phyloP scores from a whole-genome alignment of 2,113 vertebrate genomes.

The Spermophilus dauricus region DNA sequence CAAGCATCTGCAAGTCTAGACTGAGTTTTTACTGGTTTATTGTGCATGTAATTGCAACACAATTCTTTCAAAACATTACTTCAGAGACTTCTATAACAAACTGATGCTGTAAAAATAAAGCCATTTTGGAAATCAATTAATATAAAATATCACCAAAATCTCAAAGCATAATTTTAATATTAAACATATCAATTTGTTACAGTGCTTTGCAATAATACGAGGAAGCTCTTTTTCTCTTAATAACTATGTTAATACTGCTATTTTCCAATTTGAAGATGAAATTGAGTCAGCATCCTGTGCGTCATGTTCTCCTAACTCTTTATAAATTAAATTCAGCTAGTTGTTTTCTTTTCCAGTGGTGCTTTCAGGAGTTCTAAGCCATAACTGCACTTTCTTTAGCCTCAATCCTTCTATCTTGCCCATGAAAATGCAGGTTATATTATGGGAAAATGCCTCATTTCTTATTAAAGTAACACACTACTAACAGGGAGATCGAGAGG shows the following conservation, averaged over 20 bases:
- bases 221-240: conserved; percentile 69
- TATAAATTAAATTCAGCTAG: conserved; percentile 43
- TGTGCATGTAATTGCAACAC: conserved; percentile 31
- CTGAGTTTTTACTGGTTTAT: conserved; percentile 62
- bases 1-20: not conserved
- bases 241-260: conserved; percentile 55
- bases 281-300: conserved; percentile 72
- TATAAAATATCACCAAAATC: conserved; percentile 56
- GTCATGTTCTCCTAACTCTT: conserved; percentile 35
- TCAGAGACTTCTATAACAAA: conserved; percentile 63
- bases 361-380: conserved; percentile 11
- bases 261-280: conserved; percentile 69
- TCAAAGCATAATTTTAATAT: conserved; percentile 66
- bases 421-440: conserved; percentile 35
- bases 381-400: not conserved
- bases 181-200: conserved; percentile 55
- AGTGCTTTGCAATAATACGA: conserved; percentile 56
- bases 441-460: conserved; percentile 13
- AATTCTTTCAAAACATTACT: conserved; percentile 53
- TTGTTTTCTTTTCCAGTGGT: not conserved
- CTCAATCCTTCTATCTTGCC: not conserved
- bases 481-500: not conserved
- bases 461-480: not conserved
- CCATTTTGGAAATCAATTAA: conserved; percentile 71
- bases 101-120: conserved; percentile 47